Evolutionary conservation across 23 tunicate genomes (phyloP).

Genomic region (Trididemnum miniatum): DNA sequence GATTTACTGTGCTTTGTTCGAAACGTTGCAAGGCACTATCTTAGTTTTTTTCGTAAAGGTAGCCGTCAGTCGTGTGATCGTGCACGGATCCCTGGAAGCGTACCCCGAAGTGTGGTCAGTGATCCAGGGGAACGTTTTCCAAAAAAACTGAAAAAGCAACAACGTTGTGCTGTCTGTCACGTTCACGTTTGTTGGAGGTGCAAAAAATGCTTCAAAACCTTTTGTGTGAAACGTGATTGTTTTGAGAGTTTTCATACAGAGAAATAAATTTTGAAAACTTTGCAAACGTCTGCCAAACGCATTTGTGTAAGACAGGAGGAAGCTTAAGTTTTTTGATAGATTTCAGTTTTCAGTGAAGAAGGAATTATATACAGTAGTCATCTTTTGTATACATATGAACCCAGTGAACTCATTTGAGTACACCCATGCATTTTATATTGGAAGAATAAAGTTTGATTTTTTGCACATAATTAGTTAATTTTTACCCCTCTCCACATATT

Average conservation of each 20-base stretch:
- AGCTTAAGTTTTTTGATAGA: too few relatives aligned
- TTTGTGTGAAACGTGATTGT: neutral
- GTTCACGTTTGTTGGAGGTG: neutral
- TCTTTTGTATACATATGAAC: too few relatives aligned
- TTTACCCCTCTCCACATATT: too few relatives aligned
- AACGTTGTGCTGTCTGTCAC: neutral
- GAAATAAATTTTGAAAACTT: too few relatives aligned
- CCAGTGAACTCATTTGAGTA: too few relatives aligned
- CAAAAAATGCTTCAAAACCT: neutral
- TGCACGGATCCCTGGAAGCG: neutral
- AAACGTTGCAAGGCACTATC: neutral
- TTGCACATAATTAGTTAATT: too few relatives aligned
- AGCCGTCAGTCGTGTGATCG: neutral
- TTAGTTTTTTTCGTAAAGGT: neutral
- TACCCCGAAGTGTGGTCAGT: neutral
- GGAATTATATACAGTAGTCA: too few relatives aligned
- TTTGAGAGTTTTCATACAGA: neutral
- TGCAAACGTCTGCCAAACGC: too few relatives aligned
- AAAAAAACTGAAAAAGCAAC: neutral
- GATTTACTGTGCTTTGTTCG: neutral
- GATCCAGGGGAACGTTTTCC: constrained; percentile 8
- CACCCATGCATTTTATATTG: too few relatives aligned
- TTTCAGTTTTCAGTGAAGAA: too few relatives aligned
- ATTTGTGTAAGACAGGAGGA: too few relatives aligned
- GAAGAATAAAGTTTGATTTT: too few relatives aligned